These are phyloP conservation scores for Sylvietta virens DNA, from an alignment of 2,113 vertebrate species.

Conservation along the genomic window DNA sequence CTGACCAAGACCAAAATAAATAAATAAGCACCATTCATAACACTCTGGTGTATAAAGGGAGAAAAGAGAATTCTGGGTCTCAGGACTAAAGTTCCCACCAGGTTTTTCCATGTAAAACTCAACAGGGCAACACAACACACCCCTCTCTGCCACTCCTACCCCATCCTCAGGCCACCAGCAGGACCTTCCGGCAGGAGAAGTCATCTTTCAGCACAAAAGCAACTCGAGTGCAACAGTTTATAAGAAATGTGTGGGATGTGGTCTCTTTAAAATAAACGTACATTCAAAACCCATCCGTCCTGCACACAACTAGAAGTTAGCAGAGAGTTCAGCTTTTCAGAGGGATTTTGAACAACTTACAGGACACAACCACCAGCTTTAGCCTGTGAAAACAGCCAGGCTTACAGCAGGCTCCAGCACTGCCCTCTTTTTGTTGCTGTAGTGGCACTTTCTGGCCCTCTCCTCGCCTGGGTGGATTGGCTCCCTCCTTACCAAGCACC, in stretches of 20 bases:
- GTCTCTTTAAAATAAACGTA: fast-evolving
- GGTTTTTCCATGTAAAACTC: neutral
- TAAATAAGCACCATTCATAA: neutral
- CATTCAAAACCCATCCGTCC: neutral
- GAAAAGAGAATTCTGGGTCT: neutral
- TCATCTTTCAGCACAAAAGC: neutral
- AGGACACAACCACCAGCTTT: neutral
- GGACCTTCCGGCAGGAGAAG: neutral
- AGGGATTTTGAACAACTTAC: neutral
- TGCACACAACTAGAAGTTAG: neutral
- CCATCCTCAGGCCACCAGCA: neutral
- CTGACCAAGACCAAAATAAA: conserved; percentile 14
- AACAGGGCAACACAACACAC: fast-evolving
- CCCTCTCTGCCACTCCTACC: neutral
- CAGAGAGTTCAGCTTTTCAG: neutral
- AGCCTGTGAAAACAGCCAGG: neutral
- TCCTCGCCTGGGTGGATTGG: neutral
- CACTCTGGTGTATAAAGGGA: neutral
- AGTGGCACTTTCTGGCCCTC: neutral
- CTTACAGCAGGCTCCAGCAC: neutral
- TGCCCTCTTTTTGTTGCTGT: neutral
- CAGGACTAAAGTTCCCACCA: no score
- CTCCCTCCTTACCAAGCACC: neutral
- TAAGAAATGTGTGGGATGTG: fast-evolving
- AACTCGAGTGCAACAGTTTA: fast-evolving